Evolutionary conservation across 2,888 invertebrate genomes (phyloP).

Genomic region (Cephus pulcher): DNA sequence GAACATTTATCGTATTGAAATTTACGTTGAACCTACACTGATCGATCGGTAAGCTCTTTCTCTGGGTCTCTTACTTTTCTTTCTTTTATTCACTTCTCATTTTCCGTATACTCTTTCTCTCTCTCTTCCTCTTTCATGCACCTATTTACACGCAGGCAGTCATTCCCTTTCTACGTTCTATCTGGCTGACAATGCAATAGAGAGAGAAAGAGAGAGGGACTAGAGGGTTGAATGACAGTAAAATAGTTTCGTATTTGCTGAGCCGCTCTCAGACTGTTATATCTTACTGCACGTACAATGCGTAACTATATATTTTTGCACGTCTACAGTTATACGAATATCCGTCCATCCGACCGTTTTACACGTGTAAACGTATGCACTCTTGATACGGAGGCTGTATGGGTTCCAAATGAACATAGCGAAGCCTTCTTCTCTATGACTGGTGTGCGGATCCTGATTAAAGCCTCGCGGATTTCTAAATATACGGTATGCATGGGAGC

Average conservation of each 20-base stretch:
- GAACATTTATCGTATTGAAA: neutral
- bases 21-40: constrained; percentile 1
- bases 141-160: neutral
- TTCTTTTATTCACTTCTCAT: neutral
- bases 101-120: constrained; percentile 1
- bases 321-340: constrained; percentile 8
- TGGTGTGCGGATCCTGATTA: constrained; percentile 35
- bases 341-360: constrained; percentile 21
- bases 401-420: neutral
- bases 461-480: constrained; percentile 47
- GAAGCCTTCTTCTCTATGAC: neutral
- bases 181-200: constrained; percentile 22
- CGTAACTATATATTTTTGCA: constrained; percentile 3
- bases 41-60: constrained; percentile 25
- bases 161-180: neutral
- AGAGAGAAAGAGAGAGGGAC: constrained; percentile 8
- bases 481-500: constrained; percentile 30
- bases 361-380: neutral
- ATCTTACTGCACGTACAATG: constrained; percentile 1
- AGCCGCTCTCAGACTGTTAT: constrained; percentile 25
- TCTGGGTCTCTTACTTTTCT: constrained; percentile 5
- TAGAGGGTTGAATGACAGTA: constrained; percentile 26
- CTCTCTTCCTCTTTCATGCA: constrained; percentile 7
- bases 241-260: constrained; percentile 43
- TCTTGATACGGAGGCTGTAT: neutral